phyloP scores from a whole-genome alignment of 2,797 vertebrate species.

The Cynopterus sphinx region DNA sequence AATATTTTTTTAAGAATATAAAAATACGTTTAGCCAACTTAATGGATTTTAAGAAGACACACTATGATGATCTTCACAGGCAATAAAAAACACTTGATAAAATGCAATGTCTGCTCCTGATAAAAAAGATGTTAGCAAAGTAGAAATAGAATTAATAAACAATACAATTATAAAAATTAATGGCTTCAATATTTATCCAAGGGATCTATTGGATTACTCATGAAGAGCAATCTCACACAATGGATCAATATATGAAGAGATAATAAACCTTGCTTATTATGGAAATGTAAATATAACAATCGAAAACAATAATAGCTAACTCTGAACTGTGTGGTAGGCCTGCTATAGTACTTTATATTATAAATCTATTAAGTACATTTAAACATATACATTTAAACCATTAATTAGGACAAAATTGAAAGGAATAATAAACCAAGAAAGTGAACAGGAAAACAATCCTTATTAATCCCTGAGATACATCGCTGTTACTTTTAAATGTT shows the following conservation, averaged over 20 bases:
- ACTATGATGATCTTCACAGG: not conserved
- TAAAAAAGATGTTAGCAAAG: not conserved
- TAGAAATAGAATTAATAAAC: not conserved
- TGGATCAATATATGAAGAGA: not conserved
- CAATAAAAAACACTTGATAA: not conserved
- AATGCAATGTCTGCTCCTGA: not conserved
- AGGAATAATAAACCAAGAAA: not conserved
- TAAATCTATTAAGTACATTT: not conserved
- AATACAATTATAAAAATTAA: not conserved
- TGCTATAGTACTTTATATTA: not conserved
- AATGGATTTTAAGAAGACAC: not conserved
- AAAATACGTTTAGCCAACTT: not conserved
- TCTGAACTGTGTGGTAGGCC: not conserved
- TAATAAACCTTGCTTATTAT: not conserved
- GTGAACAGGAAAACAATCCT: not conserved
- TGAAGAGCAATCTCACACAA: not conserved
- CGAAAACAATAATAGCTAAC: not conserved
- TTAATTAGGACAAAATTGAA: not conserved
- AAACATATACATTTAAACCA: not conserved
- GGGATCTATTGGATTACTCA: not conserved
- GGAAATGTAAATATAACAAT: not conserved
- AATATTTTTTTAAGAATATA: not conserved
- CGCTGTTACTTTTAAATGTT: not conserved
- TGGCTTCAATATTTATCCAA: not conserved
- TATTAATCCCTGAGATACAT: not conserved